Evolutionary conservation across 2,113 vertebrate genomes (phyloP), one percentile per base, ranked within the genome.

Genomic region (Podarcis raffonei): DNA sequence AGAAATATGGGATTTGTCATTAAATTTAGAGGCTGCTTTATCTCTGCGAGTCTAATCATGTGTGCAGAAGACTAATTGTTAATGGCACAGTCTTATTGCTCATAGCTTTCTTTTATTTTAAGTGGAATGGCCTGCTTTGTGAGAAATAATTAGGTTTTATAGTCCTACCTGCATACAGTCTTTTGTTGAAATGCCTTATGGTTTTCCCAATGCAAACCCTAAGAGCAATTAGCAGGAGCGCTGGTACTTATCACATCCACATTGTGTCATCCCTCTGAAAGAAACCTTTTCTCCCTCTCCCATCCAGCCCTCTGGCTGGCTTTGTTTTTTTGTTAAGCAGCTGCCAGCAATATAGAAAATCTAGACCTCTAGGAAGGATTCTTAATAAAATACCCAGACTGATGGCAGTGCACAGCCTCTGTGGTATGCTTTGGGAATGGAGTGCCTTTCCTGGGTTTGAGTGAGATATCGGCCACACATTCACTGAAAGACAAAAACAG

Each of bases 61-160:
- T 97, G 96, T 96, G 95, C 95, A 96, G 96, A 96, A 97, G 96
- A 98, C 97, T 98, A 98, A 99, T 98, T 98, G 98, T 97, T 98
- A 98, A 97, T 97, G 97, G 96, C 97, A 96, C 84, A 94, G 97
- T 95, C 96, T 98, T 98, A 98, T 97, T 98, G 97, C 98, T 96
- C 96, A 94, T 94, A 94, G 96, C 95, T 96, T 97, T 97, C 96
- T 97, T 97, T 97, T 96, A 89, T 97, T 98, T 97, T 97, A 98
- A 97, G 96, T 97, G 96, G 97, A 97, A 95, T 96, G 94, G 96
- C 94, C 94, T 96, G 95, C 97, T 97, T 98, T 98, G 96, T 98
- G 96, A 97, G 96, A 97, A 96, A 98, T 98, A 99, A 99, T 98
- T 98, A 98, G 97, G 95, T 97, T 98, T 98, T 98, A 98, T 98